phyloP scores from a whole-genome alignment of 2,113 vertebrate species.

The Centropus bengalensis region DNA sequence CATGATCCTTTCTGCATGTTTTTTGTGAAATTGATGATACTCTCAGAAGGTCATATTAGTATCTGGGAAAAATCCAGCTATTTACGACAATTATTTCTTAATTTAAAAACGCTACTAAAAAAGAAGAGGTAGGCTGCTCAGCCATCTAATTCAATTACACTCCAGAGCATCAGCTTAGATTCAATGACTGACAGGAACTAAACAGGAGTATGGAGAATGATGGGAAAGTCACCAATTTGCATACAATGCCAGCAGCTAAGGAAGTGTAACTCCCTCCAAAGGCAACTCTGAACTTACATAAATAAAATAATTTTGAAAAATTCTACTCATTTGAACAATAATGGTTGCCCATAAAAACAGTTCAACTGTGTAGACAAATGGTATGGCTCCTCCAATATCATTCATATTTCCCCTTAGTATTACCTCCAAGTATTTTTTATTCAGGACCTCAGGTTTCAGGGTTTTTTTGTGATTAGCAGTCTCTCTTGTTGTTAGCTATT shows the following conservation, averaged over 20 bases:
- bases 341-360: not conserved
- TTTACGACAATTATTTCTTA: not conserved
- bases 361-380: not conserved
- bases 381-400: not conserved
- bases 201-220: not conserved
- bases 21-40: not conserved
- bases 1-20: not conserved
- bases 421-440: not conserved
- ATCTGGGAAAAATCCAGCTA: not conserved
- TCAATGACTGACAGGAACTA: not conserved
- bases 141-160: not conserved
- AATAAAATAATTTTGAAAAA: not conserved
- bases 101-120: not conserved
- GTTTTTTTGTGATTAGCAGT: fast-evolving
- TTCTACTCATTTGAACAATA: not conserved
- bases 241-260: not conserved
- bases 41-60: not conserved
- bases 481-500: not conserved
- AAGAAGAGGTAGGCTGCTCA: not conserved
- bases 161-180: not conserved
- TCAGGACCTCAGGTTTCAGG: not conserved
- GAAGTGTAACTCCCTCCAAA: not conserved
- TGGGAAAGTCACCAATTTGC: not conserved
- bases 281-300: not conserved
- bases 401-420: not conserved